These are phyloP conservation scores for Sebastes umbrosus DNA, from an alignment of 2,797 vertebrate genomes.

Conservation along the genomic window DNA sequence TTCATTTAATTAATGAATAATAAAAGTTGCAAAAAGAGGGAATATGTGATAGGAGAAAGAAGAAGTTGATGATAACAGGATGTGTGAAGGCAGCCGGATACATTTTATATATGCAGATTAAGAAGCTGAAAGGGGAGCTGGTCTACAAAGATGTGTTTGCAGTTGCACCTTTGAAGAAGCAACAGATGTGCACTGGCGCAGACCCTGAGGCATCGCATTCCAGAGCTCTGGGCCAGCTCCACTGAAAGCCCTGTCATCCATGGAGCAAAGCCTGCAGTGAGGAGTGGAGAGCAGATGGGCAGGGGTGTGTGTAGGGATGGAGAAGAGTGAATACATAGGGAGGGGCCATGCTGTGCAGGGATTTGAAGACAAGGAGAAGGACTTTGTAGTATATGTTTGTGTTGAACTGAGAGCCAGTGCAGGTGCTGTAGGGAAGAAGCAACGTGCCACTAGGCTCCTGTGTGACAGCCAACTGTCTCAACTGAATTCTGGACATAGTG, in stretches of 20 bases:
- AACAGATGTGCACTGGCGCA: not conserved
- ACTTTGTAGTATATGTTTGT: constrained; percentile 14
- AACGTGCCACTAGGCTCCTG: not conserved
- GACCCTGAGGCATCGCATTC: not conserved
- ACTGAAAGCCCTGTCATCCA: not conserved
- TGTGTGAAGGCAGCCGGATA: not conserved
- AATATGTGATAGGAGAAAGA: not conserved
- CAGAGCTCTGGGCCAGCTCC: not conserved
- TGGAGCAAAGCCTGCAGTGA: not conserved
- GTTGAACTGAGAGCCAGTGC: not conserved
- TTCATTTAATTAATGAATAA: not conserved
- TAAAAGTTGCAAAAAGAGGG: not conserved
- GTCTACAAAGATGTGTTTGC: not conserved
- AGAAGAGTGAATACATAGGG: not conserved
- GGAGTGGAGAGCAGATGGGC: constrained; percentile 3
- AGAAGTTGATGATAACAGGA: not conserved
- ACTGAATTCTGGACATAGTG: not conserved
- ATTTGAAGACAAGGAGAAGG: constrained; percentile 1
- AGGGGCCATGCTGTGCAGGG: constrained; percentile 11
- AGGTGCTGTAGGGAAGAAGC: not conserved
- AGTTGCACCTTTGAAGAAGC: not conserved
- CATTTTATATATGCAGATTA: not conserved
- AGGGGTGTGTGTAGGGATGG: not conserved
- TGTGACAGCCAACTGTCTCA: not conserved
- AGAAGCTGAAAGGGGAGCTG: not conserved